These are phyloP conservation scores for Taeniopygia guttata DNA, from an alignment of 2,797 vertebrate species.

Conservation along the genomic window DNA sequence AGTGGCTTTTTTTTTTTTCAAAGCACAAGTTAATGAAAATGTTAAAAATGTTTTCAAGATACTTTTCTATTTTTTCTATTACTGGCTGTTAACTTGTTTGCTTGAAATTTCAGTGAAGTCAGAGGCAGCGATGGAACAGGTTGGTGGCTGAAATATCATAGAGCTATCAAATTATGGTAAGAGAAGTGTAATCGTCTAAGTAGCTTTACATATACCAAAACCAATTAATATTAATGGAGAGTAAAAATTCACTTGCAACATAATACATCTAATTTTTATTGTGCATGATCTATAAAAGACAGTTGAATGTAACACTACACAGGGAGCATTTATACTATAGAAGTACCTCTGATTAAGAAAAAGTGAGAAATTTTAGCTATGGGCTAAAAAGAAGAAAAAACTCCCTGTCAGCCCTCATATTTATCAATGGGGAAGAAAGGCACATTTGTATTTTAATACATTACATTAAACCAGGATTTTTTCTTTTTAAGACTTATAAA, in stretches of 20 bases:
- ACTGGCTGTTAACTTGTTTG: background rate
- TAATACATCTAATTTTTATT: background rate
- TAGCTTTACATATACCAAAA: background rate
- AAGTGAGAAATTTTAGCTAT: background rate
- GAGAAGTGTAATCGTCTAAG: background rate
- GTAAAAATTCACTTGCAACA: background rate
- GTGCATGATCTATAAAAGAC: background rate
- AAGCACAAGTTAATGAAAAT: background rate
- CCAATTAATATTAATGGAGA: background rate
- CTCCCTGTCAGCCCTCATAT: background rate
- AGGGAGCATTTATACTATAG: background rate
- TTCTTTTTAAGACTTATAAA: background rate
- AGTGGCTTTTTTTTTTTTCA: background rate
- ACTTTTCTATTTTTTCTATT: background rate
- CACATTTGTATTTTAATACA: background rate
- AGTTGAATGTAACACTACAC: background rate
- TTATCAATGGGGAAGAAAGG: background rate
- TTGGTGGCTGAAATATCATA: background rate
- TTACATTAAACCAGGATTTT: background rate
- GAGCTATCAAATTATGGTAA: background rate
- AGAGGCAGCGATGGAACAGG: background rate
- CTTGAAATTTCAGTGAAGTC: background rate
- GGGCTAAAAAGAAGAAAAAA: background rate
- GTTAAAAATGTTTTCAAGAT: background rate
- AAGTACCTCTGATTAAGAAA: background rate